Conservation (phyloP, 2,113 vertebrate species). For the Oenanthe melanoleuca region DNA sequence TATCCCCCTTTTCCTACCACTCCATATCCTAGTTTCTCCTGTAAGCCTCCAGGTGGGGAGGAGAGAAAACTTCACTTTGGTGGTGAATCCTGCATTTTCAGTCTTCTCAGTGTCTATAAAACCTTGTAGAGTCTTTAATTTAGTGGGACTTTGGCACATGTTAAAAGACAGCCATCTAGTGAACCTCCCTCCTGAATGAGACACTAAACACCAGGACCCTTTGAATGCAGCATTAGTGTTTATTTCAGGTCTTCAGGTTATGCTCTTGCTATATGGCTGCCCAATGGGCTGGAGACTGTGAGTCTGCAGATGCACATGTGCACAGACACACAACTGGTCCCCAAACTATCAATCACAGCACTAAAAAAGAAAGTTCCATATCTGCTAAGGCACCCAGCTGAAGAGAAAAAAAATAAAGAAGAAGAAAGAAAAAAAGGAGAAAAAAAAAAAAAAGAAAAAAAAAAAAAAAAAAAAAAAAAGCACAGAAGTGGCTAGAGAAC, state of each 20-base stretch:
- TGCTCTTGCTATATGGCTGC: neutral
- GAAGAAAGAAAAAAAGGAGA: too few relatives aligned
- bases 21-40: neutral
- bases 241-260: neutral
- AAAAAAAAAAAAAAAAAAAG: neutral
- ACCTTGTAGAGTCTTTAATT: neutral
- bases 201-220: neutral
- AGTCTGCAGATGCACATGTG: neutral
- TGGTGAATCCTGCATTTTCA: neutral
- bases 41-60: neutral
- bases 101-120: neutral
- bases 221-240: neutral
- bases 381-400: neutral
- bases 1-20: neutral
- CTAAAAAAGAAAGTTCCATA: neutral
- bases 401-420: neutral
- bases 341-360: slow-evolving; percentile 5
- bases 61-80: neutral
- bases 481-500: slow-evolving; percentile 31
- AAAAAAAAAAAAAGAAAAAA: fast-evolving
- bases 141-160: neutral
- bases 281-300: neutral
- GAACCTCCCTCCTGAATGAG: neutral
- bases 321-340: neutral
- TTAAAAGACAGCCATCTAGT: neutral